Conservation (phyloP, 2,113 vertebrate genomes). For the Todiramphus chloris region DNA sequence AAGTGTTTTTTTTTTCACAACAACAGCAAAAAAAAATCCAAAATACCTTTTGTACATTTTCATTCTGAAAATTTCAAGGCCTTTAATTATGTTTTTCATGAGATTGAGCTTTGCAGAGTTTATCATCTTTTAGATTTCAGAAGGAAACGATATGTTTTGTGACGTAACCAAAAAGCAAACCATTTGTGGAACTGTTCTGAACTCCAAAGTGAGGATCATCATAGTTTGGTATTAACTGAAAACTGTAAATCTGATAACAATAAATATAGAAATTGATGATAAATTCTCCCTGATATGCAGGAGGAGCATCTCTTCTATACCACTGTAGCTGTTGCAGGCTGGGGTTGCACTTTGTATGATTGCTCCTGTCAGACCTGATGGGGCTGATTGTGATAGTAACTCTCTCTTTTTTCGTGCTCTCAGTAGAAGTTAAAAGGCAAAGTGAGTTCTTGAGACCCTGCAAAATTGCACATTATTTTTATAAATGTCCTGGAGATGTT, state of each 20-base stretch:
- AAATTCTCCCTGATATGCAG: background rate
- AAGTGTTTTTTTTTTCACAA: background rate
- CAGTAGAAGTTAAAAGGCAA: background rate
- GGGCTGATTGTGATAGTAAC: background rate
- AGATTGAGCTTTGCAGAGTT: background rate
- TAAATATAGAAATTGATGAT: background rate
- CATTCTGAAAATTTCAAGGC: background rate
- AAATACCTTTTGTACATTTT: background rate
- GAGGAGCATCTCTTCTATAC: background rate
- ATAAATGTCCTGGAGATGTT: slow-evolving; percentile 12
- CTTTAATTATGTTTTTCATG: background rate
- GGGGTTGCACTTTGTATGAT: fast-evolving
- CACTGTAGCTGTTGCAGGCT: background rate
- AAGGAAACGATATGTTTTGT: background rate
- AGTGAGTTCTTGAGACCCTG: background rate
- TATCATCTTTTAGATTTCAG: background rate
- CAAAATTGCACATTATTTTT: background rate
- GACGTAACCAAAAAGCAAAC: background rate
- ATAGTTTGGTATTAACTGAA: background rate
- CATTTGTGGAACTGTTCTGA: background rate
- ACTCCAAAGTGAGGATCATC: background rate
- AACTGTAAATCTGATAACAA: background rate
- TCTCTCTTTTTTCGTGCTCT: background rate
- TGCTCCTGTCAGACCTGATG: background rate
- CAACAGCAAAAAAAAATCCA: background rate